Evolutionary conservation across 1,140 invertebrate species (phyloP).

Genomic region (Solenopsis fugax): DNA sequence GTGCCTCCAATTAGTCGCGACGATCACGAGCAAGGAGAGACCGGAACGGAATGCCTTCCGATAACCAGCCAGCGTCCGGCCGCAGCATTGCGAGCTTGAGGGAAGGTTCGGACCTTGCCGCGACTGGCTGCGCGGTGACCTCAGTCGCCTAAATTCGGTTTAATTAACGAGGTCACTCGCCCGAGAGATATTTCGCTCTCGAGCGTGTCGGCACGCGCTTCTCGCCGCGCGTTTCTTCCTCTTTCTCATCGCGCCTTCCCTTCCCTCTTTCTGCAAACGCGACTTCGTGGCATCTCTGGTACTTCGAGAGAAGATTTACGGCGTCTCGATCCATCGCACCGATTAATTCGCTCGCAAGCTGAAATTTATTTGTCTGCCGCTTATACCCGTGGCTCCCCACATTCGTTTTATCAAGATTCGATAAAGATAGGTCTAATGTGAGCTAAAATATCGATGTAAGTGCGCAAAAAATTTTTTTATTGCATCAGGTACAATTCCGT

Average conservation of each 20-base stretch:
- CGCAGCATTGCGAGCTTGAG: constrained; percentile 9
- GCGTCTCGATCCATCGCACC: not conserved
- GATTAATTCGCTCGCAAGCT: constrained; percentile 22
- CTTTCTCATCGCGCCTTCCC: not conserved
- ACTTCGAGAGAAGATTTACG: constrained; percentile 17
- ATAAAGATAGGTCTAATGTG: not conserved
- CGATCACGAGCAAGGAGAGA: constrained; percentile 65
- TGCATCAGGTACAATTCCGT: not conserved
- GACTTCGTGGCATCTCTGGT: not conserved
- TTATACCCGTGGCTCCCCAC: not conserved
- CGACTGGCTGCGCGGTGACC: constrained; percentile 50
- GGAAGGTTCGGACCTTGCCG: constrained; percentile 65
- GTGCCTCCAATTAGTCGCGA: constrained; percentile 63
- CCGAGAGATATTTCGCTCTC: constrained; percentile 16
- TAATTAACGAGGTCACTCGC: constrained; percentile 67
- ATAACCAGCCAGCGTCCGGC: constrained; percentile 54
- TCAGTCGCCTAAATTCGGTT: constrained; percentile 77
- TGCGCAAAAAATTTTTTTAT: not conserved
- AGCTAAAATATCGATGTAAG: not conserved
- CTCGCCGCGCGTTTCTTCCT: not conserved
- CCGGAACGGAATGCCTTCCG: constrained; percentile 56
- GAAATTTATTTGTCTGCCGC: not conserved
- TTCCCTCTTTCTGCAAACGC: not conserved
- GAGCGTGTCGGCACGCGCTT: constrained; percentile 26
- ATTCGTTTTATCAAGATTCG: not conserved